Conservation (phyloP, 2,888 invertebrate genomes). For the Drosophila eohydei region DNA sequence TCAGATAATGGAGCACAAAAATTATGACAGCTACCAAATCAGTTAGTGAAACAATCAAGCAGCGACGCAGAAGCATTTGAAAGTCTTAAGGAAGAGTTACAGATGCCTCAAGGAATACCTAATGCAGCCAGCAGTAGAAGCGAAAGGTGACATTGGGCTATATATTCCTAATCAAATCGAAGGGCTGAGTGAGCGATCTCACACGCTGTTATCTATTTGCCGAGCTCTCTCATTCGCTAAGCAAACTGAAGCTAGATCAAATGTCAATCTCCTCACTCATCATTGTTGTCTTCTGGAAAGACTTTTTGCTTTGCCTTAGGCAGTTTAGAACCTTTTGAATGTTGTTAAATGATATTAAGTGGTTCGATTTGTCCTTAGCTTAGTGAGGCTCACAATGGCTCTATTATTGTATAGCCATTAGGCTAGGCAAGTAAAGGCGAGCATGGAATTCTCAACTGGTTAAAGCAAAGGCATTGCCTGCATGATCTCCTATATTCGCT, state of each 20-base stretch:
- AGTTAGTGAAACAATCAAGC: constrained; percentile 22
- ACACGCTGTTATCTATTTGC: background rate
- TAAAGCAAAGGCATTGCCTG: no score
- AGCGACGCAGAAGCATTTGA: background rate
- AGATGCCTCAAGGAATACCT: background rate
- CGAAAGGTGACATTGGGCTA: background rate
- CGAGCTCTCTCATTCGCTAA: background rate
- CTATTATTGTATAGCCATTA: no score
- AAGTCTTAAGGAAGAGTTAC: background rate
- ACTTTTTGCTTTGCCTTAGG: background rate
- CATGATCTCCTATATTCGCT: no score
- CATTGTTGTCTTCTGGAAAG: background rate
- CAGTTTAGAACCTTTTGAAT: no score
- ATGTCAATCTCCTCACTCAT: background rate
- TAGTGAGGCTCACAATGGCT: background rate
- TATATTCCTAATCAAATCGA: background rate
- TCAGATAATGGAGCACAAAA: constrained; percentile 47
- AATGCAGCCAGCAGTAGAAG: background rate
- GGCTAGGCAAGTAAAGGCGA: no score
- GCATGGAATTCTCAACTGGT: no score
- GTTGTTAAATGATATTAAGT: no score
- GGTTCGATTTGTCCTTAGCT: background rate
- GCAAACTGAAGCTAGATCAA: background rate
- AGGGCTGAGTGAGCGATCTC: background rate
- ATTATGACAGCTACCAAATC: constrained; percentile 43